Evolutionary conservation across 2,888 invertebrate species (phyloP), one percentile per base, ranked within the genome.

Genomic region (Siphonodentalium dalli): DNA sequence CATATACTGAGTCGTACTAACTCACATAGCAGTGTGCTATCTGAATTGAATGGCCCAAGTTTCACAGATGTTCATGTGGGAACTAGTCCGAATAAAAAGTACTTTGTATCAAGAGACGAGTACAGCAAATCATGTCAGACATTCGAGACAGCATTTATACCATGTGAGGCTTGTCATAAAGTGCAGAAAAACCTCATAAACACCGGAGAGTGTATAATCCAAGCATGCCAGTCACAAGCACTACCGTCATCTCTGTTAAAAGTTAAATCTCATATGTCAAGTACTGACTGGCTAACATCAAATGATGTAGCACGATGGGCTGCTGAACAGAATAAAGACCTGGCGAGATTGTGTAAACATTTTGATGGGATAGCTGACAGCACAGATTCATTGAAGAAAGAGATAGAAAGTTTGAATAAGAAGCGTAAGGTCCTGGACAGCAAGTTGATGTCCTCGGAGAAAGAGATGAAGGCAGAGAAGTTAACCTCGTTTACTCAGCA

Each of bases 71-170:
- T n/a, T n/a, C n/a, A n/a, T n/a, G n/a, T n/a, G n/a, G n/a, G n/a
- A n/a, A n/a, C n/a, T n/a, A n/a, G n/a, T n/a, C n/a, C n/a, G n/a
- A n/a, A n/a, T n/a, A n/a, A n/a, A n/a, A n/a, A n/a, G n/a, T n/a
- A n/a, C n/a, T n/a, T n/a, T 23, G 70, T 72, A 11, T 66, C 72
- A 3, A 58, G 60, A 50, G 80, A 80, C 45, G 71, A 72, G 13
- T 76, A 70, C 54, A 75, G 71, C 57, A 81, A 81, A 63, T 68
- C 75, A 13, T 68, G 70, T 42, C 82, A 82, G 67, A 82, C 82
- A n/a, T 61, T 67, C 13, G 82, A 81, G 54, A 79, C 82, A 3
- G 75, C 78, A 0, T 80, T 81, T 65, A 73, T 77, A 1, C 79
- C 81, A 5, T 82, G 82, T 67, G 79, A 80, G 48, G 67, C 77